These are phyloP conservation scores for Chlorops oryzae DNA, from an alignment of 1,140 invertebrate genomes.

Conservation along the genomic window DNA sequence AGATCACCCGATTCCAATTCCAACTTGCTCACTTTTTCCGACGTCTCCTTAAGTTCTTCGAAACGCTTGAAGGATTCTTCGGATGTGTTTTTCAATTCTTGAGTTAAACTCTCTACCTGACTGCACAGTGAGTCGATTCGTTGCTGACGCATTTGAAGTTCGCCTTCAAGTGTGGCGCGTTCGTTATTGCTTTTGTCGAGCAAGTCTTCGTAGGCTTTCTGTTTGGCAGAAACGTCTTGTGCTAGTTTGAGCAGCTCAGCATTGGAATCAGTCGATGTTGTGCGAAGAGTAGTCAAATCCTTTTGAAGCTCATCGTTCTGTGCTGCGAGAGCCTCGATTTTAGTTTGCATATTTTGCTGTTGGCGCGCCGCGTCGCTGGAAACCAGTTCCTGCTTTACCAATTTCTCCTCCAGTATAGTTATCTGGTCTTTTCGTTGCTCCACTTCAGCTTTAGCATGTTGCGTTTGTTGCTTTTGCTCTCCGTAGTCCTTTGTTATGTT, in stretches of 20 bases:
- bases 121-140: slow-evolving; percentile 21
- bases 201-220: slow-evolving; percentile 27
- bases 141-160: slow-evolving; percentile 25
- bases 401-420: slow-evolving; percentile 22
- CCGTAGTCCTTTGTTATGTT: slow-evolving; percentile 46
- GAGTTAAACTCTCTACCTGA: slow-evolving; percentile 25
- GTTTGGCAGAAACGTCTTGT: slow-evolving; percentile 22
- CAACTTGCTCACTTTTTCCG: slow-evolving; percentile 21
- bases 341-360: slow-evolving; percentile 25
- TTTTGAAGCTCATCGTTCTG: slow-evolving; percentile 29
- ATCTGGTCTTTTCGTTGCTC: slow-evolving; percentile 34
- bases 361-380: slow-evolving; percentile 26
- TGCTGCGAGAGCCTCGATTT: slow-evolving; percentile 19
- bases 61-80: slow-evolving; percentile 17
- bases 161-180: slow-evolving; percentile 20
- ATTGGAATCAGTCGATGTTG: slow-evolving; percentile 26
- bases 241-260: slow-evolving; percentile 26
- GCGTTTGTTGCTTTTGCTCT: slow-evolving; percentile 42
- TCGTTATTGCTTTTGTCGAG: slow-evolving; percentile 22
- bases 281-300: slow-evolving; percentile 21
- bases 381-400: slow-evolving; percentile 22
- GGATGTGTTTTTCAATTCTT: slow-evolving; percentile 21
- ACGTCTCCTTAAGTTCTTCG: slow-evolving; percentile 20
- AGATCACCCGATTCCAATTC: slow-evolving; percentile 23
- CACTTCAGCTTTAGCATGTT: slow-evolving; percentile 33